Conservation (phyloP, 1,140 invertebrate genomes). For the Tribolium madens region DNA sequence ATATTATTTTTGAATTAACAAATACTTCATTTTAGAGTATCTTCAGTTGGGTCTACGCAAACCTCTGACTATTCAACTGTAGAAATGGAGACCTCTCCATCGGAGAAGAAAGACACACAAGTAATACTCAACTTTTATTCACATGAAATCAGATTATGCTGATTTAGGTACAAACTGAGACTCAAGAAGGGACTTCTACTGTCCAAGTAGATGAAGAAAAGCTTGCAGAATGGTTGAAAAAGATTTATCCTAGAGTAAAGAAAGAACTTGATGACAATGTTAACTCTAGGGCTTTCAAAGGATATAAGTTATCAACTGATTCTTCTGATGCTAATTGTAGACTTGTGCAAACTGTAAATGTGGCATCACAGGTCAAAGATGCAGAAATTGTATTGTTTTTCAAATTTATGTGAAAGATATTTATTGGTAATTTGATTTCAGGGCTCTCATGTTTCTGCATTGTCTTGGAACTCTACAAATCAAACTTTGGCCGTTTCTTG, state of each 20-base stretch:
- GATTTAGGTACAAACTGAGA: constrained; percentile 58
- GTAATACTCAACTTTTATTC: constrained; percentile 39
- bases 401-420: neutral
- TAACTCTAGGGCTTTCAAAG: constrained; percentile 57
- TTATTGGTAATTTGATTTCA: constrained; percentile 36
- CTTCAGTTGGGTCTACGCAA: constrained; percentile 52
- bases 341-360: constrained; percentile 54
- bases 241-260: constrained; percentile 59
- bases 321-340: constrained; percentile 48
- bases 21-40: constrained; percentile 52
- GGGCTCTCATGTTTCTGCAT: constrained; percentile 44
- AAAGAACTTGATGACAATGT: constrained; percentile 58
- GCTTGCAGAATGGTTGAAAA: constrained; percentile 58
- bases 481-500: constrained; percentile 59
- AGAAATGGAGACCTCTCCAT: constrained; percentile 49
- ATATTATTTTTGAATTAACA: neutral
- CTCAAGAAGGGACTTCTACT: neutral
- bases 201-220: constrained; percentile 59
- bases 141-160: neutral
- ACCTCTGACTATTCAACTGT: constrained; percentile 50
- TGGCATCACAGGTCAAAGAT: constrained; percentile 43
- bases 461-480: constrained; percentile 60
- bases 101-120: constrained; percentile 32
- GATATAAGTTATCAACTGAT: constrained; percentile 52
- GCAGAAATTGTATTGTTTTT: neutral